Evolutionary conservation across 2,888 invertebrate genomes (phyloP), one percentile per base, ranked within the genome.

Genomic region (Stenodera caucasica): DNA sequence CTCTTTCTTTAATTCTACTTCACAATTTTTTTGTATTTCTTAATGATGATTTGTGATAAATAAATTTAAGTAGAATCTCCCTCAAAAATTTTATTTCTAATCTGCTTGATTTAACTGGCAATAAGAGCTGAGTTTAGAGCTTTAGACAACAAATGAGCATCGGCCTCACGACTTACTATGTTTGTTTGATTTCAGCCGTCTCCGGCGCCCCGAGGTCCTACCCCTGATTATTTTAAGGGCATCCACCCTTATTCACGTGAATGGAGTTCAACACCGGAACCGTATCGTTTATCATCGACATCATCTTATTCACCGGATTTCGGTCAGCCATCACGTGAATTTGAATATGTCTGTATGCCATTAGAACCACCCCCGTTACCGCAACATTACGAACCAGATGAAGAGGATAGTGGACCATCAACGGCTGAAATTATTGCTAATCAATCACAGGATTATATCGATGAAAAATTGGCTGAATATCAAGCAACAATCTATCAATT

Each of bases 391-490:
- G 77, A 78, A 55, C 76, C 77, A n/a, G 78, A 77, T 18, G 87
- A 88, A 53, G 90, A 90, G 76, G 89, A 90, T 67, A 84, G 88
- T 70, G 92, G 93, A 49, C 92, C 91, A 9, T 91, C 93, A 61
- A 94, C 94, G 15, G 94, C 94, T 51, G 94, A 94, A 81, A 94
- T 94, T 72, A 94, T 95, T 73, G 94, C 94, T 65, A 91, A 90
- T 79, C 96, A 96, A 82, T 93, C 93, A 62, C 95, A 96, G 82
- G 95, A 96, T 81, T 96, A 95, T 80, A 89, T 96, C 67, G 96
- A 96, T 78, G 96, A 96, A 82, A 92, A 93, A 80, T 85, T 96
- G 74, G 93, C 94, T 55, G 94, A 96, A 82, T 96, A 95, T 80
- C 94, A 95, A 81, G 90, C 92, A 66, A 95, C 95, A 32, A 96